These are phyloP conservation scores for Drosophila bipectinata DNA, from an alignment of 1,140 invertebrate genomes.

Conservation along the genomic window DNA sequence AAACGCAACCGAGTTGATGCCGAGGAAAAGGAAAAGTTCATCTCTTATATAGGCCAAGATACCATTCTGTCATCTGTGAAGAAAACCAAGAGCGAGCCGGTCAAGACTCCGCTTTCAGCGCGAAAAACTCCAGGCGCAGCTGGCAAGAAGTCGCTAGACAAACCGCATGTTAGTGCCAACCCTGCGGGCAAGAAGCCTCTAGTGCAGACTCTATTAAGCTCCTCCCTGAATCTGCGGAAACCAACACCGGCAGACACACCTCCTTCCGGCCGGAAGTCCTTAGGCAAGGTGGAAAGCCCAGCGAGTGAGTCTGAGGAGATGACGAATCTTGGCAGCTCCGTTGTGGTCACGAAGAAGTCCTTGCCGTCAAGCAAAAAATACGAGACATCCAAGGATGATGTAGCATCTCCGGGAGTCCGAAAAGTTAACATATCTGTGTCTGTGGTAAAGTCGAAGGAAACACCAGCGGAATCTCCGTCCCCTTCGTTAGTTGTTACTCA, in stretches of 20 bases:
- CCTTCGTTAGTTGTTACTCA: neutral
- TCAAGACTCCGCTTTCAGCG: neutral
- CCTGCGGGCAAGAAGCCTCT: slow-evolving; percentile 16
- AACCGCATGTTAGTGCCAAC: neutral
- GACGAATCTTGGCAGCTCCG: neutral
- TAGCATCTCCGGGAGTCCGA: neutral
- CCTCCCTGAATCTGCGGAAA: slow-evolving; percentile 24
- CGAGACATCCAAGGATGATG: slow-evolving; percentile 8
- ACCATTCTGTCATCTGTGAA: slow-evolving; percentile 11
- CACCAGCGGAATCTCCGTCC: neutral
- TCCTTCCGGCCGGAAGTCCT: neutral
- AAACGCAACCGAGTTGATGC: slow-evolving; percentile 24
- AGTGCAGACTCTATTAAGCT: slow-evolving; percentile 31
- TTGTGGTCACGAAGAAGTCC: slow-evolving; percentile 25
- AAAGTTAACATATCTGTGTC: slow-evolving; percentile 44
- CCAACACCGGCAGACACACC: neutral
- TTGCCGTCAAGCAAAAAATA: neutral
- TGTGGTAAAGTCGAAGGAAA: slow-evolving; percentile 21
- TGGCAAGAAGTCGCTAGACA: neutral
- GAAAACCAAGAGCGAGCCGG: neutral
- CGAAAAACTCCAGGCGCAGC: slow-evolving; percentile 1
- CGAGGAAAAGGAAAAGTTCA: neutral
- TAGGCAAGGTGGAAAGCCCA: neutral
- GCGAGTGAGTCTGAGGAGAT: neutral
- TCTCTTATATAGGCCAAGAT: slow-evolving; percentile 31